These are phyloP conservation scores for Telmatochromis brichardi DNA, from an alignment of 2,113 vertebrate species.

Conservation along the genomic window DNA sequence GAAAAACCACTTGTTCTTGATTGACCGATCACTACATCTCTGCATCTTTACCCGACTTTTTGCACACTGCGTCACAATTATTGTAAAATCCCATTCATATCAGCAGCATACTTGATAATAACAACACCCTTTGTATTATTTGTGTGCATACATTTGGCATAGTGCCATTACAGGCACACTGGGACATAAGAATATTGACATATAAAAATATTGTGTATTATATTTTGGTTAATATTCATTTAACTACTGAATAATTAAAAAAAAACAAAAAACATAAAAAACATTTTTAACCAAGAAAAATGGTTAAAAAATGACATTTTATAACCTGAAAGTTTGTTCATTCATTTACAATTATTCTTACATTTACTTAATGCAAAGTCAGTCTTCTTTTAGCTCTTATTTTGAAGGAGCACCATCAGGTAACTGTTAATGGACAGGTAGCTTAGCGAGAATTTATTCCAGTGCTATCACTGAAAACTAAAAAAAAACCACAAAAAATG, in stretches of 20 bases:
- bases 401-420: background rate
- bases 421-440: background rate
- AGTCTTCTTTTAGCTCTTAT: background rate
- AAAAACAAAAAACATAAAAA: background rate
- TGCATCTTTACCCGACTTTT: background rate
- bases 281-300: background rate
- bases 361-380: background rate
- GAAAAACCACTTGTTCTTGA: background rate
- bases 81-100: background rate
- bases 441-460: background rate
- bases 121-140: background rate
- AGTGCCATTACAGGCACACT: background rate
- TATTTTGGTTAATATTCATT: background rate
- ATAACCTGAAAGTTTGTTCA: background rate
- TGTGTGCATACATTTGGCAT: background rate
- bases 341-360: background rate
- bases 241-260: background rate
- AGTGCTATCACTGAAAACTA: background rate
- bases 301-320: background rate
- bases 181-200: background rate
- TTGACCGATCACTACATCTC: background rate
- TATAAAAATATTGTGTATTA: background rate
- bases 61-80: background rate
- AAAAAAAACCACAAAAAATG: fast-evolving
- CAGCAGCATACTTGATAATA: background rate